phyloP scores from a whole-genome alignment of 2,113 vertebrate genomes.

The Halichoeres trimaculatus region DNA sequence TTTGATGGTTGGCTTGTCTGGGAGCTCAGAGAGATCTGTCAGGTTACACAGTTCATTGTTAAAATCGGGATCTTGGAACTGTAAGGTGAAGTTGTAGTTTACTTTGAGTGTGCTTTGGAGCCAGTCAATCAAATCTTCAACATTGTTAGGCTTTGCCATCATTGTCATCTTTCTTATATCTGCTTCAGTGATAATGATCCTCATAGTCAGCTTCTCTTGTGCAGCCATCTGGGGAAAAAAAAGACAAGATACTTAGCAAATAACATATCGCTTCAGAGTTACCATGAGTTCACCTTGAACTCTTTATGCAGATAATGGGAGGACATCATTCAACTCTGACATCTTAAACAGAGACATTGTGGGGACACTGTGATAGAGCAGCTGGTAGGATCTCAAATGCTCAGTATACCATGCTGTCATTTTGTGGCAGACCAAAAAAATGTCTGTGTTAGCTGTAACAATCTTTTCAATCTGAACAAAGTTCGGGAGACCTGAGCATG shows the following conservation, averaged over 20 bases:
- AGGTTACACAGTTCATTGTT: constrained; percentile 6
- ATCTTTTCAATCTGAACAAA: constrained; percentile 50
- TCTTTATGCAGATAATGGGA: constrained; percentile 44
- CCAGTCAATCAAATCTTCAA: too few relatives aligned
- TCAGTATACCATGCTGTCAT: constrained; percentile 53
- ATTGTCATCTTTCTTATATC: too few relatives aligned
- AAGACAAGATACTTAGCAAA: too few relatives aligned
- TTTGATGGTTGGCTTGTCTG: constrained; percentile 55
- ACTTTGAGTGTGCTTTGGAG: background rate
- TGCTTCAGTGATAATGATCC: too few relatives aligned
- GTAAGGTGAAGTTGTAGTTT: background rate
- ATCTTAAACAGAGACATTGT: constrained; percentile 22
- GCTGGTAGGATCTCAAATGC: constrained; percentile 39
- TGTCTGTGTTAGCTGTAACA: too few relatives aligned
- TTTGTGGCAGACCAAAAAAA: constrained; percentile 52
- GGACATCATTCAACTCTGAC: constrained; percentile 46
- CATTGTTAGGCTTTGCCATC: background rate
- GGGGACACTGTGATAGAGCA: background rate
- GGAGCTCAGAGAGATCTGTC: constrained; percentile 18
- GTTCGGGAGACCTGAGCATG: constrained; percentile 54
- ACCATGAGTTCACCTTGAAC: constrained; percentile 41
- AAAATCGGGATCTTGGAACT: constrained; percentile 21
- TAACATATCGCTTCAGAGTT: constrained; percentile 32
- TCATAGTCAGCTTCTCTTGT: too few relatives aligned
- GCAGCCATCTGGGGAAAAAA: too few relatives aligned